Evolutionary conservation across 2,888 invertebrate genomes (phyloP), one percentile per base, ranked within the genome.

Genomic region (Agrilus cyanescens): DNA sequence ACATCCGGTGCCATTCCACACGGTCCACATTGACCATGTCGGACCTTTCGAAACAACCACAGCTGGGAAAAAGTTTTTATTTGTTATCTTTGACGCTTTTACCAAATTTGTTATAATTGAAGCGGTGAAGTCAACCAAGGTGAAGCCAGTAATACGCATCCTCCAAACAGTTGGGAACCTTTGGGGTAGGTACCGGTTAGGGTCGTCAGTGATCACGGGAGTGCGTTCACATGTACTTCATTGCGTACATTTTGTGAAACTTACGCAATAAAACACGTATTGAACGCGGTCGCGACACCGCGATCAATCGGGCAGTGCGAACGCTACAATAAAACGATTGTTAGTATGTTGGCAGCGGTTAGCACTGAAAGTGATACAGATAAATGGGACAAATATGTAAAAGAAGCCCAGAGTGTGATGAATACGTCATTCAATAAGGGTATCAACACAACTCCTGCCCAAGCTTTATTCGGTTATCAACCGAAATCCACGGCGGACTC

Each of bases 21-120:
- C 62, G 0, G 15, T 66, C 12, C 63, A 66, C 45, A 38, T 65
- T 1, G 66, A 67, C 46, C 65, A 67, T 43, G 41, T 66, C 6
- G 63, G 63, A 1, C 64, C 63, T 10, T 67, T 67, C 45, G 53
- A 59, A 6, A 53, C 49, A 18, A 58, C 56, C 31, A 53, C 47
- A 16, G 50, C 40, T 1, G 55, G 56, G n/a, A 63, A 65, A 45
- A 51, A 48, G 10, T 52, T 62, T 35, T 38, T 63, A 12, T 36
- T 66, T n/a, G 57, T 53, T 1, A 46, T 60, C 6, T 55, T 65
- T 1, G 64, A 63, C 39, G 61, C n/a, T n/a, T n/a, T n/a, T n/a
- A n/a, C n/a, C n/a, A n/a, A n/a, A n/a, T n/a, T n/a, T n/a, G n/a
- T n/a, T n/a, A n/a, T n/a, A n/a, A n/a, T 18, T 5, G 18, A 18